Percentiles rank a stretch among this genome's conserved stretches.
Conservation (phyloP, 2,797 vertebrate species). For the Lates japonicus region DNA sequence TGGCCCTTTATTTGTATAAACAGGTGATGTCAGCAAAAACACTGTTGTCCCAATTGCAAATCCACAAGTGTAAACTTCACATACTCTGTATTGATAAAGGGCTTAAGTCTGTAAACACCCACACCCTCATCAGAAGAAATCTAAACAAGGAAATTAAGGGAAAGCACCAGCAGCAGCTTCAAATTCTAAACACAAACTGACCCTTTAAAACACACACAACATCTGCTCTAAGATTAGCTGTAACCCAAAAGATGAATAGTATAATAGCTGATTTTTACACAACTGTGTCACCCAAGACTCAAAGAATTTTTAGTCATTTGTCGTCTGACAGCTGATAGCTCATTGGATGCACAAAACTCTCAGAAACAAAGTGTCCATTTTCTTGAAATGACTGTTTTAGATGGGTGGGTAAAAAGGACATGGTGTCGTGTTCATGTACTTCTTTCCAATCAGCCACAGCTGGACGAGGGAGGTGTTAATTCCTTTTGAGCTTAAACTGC, state of each 20-base stretch:
- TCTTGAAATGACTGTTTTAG: slow-evolving; percentile 1
- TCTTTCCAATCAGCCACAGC: slow-evolving; percentile 50
- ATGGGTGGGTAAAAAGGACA: slow-evolving; percentile 6
- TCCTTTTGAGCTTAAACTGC: slow-evolving; percentile 66
- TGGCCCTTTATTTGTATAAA: no score
- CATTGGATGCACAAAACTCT: not conserved
- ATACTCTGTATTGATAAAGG: not conserved
- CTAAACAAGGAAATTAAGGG: not conserved
- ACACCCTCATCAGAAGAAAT: not conserved
- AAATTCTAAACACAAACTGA: no score
- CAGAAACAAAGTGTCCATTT: not conserved
- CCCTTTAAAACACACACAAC: no score
- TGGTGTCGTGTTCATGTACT: slow-evolving; percentile 25
- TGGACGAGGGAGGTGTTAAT: slow-evolving; percentile 56
- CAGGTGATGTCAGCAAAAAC: no score
- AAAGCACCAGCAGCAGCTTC: no score
- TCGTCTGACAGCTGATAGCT: no score
- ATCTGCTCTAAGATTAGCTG: not conserved
- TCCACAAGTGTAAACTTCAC: not conserved
- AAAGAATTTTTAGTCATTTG: not conserved
- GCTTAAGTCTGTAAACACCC: not conserved
- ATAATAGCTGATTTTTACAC: no score
- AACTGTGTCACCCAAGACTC: not conserved
- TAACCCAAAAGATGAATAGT: not conserved
- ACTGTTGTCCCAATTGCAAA: no score